These are phyloP conservation scores for Cricetomys ansorgei DNA, from an alignment of 2,113 vertebrate genomes.

Conservation along the genomic window DNA sequence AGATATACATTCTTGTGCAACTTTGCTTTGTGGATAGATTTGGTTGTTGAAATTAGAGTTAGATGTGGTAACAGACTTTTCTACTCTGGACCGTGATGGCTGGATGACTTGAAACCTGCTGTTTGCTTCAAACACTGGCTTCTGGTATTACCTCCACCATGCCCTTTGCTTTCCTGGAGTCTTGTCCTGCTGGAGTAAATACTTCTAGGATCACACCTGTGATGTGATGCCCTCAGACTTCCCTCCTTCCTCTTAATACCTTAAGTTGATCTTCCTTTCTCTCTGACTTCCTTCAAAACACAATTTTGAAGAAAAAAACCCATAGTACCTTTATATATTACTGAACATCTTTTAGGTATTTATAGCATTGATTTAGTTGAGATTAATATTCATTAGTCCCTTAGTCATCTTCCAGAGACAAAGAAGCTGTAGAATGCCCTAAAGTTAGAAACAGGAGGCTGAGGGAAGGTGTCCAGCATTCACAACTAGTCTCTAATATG, in stretches of 20 bases:
- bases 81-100: neutral
- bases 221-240: slow-evolving; percentile 3
- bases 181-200: neutral
- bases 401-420: slow-evolving; percentile 32
- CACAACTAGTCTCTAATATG: slow-evolving; percentile 29
- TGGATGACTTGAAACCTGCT: slow-evolving; percentile 31
- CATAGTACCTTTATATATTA: neutral
- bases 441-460: slow-evolving; percentile 44
- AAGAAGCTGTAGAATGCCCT: neutral
- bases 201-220: slow-evolving; percentile 3
- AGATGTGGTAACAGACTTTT: neutral
- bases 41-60: neutral
- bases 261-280: slow-evolving; percentile 42
- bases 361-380: slow-evolving; percentile 51
- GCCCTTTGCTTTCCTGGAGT: neutral
- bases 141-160: neutral
- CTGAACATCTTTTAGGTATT: slow-evolving; percentile 24
- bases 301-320: slow-evolving; percentile 40
- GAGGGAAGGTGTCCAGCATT: neutral
- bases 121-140: slow-evolving; percentile 1
- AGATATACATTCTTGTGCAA: neutral
- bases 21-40: slow-evolving; percentile 44
- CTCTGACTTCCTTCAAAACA: neutral
- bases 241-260: neutral
- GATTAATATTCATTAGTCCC: slow-evolving; percentile 19